Evolutionary conservation across 2,888 invertebrate species (phyloP).

Genomic region (Polymixis lichenea): DNA sequence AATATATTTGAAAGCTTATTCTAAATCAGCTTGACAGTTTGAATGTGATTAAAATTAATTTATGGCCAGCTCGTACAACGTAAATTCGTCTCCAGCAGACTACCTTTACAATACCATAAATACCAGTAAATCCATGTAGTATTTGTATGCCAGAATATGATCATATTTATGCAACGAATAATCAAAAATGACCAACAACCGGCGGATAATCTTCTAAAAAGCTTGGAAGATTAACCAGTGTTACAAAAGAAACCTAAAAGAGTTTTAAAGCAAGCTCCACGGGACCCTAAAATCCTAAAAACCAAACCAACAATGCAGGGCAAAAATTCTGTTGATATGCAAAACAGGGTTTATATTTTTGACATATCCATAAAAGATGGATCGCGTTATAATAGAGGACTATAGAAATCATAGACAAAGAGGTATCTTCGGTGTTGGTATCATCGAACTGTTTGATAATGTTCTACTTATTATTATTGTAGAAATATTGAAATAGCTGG

Average conservation of each 20-base stretch:
- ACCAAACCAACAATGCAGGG: constrained; percentile 68
- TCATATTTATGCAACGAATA: background rate
- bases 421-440: constrained; percentile 49
- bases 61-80: too few relatives aligned
- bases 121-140: background rate
- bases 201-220: background rate
- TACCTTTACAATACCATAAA: background rate
- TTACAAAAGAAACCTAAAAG: background rate
- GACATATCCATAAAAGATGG: constrained; percentile 88
- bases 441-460: constrained; percentile 58
- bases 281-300: constrained; percentile 46
- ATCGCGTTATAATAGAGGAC: constrained; percentile 82
- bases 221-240: background rate
- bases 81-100: too few relatives aligned
- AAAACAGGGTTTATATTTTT: constrained; percentile 82
- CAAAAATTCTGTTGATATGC: constrained; percentile 84
- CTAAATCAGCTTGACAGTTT: too few relatives aligned
- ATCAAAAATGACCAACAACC: background rate
- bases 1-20: too few relatives aligned
- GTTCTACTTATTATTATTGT: constrained; percentile 44
- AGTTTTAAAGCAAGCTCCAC: background rate
- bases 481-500: constrained; percentile 16
- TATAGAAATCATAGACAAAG: constrained; percentile 67
- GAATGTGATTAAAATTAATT: too few relatives aligned
- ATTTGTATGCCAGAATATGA: background rate